Evolutionary conservation across 2,113 vertebrate genomes (phyloP), one percentile per base, ranked within the genome.

Genomic region (Pseudopipra pipra): DNA sequence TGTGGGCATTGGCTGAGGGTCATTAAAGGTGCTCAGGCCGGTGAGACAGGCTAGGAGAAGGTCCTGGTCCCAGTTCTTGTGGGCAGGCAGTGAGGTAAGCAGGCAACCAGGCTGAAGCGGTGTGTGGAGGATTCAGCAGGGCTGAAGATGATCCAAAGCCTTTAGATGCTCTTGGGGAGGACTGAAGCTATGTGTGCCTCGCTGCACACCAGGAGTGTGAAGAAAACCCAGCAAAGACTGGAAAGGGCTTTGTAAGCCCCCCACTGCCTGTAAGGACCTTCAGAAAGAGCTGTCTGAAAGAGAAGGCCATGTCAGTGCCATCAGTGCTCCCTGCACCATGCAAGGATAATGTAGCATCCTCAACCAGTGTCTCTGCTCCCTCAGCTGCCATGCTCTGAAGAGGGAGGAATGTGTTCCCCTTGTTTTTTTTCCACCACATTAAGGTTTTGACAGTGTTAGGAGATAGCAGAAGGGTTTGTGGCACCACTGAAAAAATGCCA

Each of bases 21-120:
- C 2, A 0, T 6, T 49, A 5, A 31, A 72, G 35, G 20, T 37
- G 24, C 47, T 75, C 62, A 37, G 75, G 31, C 30, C 66, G 58
- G n/a, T 41, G 68, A 20, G 37, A 52, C 23, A 56, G 31, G 12
- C 28, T 56, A 47, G 33, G 47, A 85, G 56, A 66, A 62, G 15
- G 27, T 47, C 43, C n/a, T 3, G 8, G 39, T 66, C 44, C 44
- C 35, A 14, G 0, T 1, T 5, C 14, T 55, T 15, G 4, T 0
- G 4, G 46, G 21, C 37, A 35, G 37, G 51, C 44, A 52, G 51
- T 1, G 5, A 86, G 47, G 19, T 35, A 39, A 56, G 24, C 3
- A 2, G 28, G 56, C 46, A 88, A n/a, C 51, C 1, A 13, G 75
- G 75, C 62, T 9, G 41, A 31, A 73, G 61, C 1, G 0, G 14